Percentiles rank a stretch among this genome's conserved stretches.
Evolutionary conservation across 2,888 invertebrate species (phyloP).

Genomic region (Maniola hyperantus): DNA sequence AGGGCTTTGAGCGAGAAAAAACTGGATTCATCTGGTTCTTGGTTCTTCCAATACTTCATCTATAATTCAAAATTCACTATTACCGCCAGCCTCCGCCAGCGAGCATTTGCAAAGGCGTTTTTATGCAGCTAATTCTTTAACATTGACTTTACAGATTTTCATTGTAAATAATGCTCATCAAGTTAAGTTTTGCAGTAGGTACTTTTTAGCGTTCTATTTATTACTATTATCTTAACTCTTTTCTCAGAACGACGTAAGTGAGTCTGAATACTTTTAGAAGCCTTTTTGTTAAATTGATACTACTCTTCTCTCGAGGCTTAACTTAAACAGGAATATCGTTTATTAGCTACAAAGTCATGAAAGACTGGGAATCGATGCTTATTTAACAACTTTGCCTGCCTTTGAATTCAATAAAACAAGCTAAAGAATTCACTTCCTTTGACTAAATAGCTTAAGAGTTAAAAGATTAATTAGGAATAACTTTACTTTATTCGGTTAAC

Average conservation of each 20-base stretch:
- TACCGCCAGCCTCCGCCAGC: conserved; percentile 52
- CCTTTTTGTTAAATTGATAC: conserved; percentile 19
- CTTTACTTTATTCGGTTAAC: conserved; percentile 62
- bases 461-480: conserved; percentile 77
- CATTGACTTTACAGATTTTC: conserved; percentile 14
- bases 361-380: conserved; percentile 72
- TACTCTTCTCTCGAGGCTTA: conserved; percentile 55
- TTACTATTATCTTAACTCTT: background rate
- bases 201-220: conserved; percentile 41
- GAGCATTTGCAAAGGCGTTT: conserved; percentile 65
- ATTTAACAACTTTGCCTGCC: conserved; percentile 73
- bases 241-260: background rate
- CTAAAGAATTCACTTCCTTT: conserved; percentile 74
- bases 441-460: conserved; percentile 77
- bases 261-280: conserved; percentile 7
- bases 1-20: conserved; percentile 70
- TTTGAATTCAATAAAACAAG: conserved; percentile 77
- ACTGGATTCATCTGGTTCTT: conserved; percentile 59
- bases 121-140: conserved; percentile 54
- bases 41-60: conserved; percentile 59
- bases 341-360: conserved; percentile 63
- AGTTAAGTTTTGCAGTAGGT: conserved; percentile 41
- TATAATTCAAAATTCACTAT: conserved; percentile 72
- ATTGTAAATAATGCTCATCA: conserved; percentile 32
- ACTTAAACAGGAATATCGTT: conserved; percentile 52